Evolutionary conservation across 2,797 vertebrate genomes (phyloP).

Genomic region (Lycodopsis pacificus): DNA sequence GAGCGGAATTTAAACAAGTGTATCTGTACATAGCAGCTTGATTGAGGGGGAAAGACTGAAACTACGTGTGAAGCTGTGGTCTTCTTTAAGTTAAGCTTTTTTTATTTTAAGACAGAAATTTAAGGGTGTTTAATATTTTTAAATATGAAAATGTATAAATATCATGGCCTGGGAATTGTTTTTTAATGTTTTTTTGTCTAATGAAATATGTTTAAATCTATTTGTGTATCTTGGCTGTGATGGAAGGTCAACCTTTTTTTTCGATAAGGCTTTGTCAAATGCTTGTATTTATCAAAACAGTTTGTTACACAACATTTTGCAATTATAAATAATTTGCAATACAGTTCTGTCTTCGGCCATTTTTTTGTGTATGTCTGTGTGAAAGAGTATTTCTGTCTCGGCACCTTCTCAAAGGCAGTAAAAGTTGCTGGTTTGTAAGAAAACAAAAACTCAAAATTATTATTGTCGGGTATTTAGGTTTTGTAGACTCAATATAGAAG

Average conservation of each 20-base stretch:
- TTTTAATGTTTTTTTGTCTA: conserved; percentile 49
- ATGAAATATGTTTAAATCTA: conserved; percentile 57
- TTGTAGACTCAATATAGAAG: background rate
- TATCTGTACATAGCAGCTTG: conserved; percentile 64
- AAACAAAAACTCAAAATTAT: background rate
- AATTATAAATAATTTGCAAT: conserved; percentile 78
- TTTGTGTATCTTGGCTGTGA: conserved; percentile 71
- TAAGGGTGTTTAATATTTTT: conserved; percentile 73
- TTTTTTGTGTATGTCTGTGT: conserved; percentile 13
- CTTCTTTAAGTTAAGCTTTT: conserved; percentile 62
- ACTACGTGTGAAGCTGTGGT: conserved; percentile 24
- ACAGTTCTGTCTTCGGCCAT: conserved; percentile 25
- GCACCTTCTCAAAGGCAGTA: background rate
- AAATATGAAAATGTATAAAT: conserved; percentile 84
- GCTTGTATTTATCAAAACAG: conserved; percentile 85
- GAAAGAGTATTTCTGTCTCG: background rate
- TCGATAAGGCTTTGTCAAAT: conserved; percentile 82
- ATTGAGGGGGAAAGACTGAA: conserved; percentile 44
- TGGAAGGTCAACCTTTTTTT: conserved; percentile 67
- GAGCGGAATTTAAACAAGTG: conserved; percentile 44
- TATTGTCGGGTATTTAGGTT: background rate
- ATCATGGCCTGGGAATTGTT: conserved; percentile 50
- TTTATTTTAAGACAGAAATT: conserved; percentile 64
- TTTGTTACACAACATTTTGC: conserved; percentile 85
- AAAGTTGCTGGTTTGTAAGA: background rate